These are phyloP conservation scores for Pantherophis vulpinus DNA, from an alignment of 2,797 vertebrate species.

Conservation along the genomic window DNA sequence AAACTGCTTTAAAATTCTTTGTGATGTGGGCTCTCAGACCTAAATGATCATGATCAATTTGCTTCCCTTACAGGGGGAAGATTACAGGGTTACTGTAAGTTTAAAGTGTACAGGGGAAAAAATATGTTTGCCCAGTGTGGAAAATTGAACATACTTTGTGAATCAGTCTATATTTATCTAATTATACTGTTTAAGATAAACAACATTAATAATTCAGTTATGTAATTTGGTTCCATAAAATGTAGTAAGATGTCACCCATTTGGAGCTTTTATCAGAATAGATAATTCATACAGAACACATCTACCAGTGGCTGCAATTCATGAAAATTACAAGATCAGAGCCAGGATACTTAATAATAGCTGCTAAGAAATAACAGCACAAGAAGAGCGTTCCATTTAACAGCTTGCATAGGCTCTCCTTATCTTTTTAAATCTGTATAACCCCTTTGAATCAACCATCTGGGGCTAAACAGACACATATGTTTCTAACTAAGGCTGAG, in stretches of 20 bases:
- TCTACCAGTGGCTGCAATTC: not conserved
- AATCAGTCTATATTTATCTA: not conserved
- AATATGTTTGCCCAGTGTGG: not conserved
- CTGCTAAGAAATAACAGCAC: not conserved
- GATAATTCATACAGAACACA: not conserved
- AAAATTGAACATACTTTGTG: not conserved
- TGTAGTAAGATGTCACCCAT: not conserved
- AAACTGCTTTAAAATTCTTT: not conserved
- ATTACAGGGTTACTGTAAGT: not conserved
- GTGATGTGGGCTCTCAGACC: not conserved
- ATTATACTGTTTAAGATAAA: not conserved
- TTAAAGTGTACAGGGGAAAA: not conserved
- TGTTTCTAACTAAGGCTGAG: not conserved
- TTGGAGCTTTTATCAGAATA: not conserved
- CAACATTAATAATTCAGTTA: not conserved
- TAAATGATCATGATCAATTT: not conserved
- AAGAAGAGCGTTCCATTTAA: not conserved
- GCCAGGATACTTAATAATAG: not conserved
- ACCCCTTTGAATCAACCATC: not conserved
- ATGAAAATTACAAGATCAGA: not conserved
- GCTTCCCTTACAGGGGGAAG: not conserved
- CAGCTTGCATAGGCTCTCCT: not conserved
- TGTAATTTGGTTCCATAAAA: not conserved
- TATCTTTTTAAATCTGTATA: not conserved
- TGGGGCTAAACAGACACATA: not conserved